Percentiles rank a stretch among this genome's conserved stretches.
Conservation (phyloP, 2,888 invertebrate species). For the Flexamia atlantica region DNA sequence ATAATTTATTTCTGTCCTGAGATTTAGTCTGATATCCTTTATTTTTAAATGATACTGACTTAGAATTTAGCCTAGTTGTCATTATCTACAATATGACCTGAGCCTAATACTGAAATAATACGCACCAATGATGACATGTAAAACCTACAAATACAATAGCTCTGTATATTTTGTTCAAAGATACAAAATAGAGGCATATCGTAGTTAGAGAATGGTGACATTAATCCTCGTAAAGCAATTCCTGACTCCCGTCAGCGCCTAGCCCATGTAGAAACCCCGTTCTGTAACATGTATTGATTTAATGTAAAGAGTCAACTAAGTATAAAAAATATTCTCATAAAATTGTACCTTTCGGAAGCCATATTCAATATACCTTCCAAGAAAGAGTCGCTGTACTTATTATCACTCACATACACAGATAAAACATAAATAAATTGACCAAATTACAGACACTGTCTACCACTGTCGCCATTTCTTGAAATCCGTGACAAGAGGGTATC, state of each 20-base stretch:
- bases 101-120: too few species aligned
- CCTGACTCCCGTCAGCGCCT: neutral
- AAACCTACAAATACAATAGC: too few species aligned
- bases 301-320: neutral
- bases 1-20: too few species aligned
- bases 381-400: neutral
- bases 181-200: too few species aligned
- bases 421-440: neutral
- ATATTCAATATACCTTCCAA: neutral
- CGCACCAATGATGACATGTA: too few species aligned
- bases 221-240: neutral
- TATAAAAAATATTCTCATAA: neutral
- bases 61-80: too few species aligned
- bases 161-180: too few species aligned
- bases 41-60: too few species aligned
- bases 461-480: slow-evolving; percentile 13
- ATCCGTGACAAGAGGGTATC: neutral
- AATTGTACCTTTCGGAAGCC: slow-evolving; percentile 30
- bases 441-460: neutral
- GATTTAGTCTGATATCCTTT: too few species aligned
- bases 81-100: too few species aligned
- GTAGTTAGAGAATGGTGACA: neutral
- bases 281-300: slow-evolving; percentile 5
- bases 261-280: neutral
- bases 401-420: slow-evolving; percentile 14